A percentile compares a stretch with the other conserved stretches of the same genome.
These are phyloP conservation scores for Tetrapedia diversipes DNA, from an alignment of 2,888 invertebrate species.

Conservation along the genomic window DNA sequence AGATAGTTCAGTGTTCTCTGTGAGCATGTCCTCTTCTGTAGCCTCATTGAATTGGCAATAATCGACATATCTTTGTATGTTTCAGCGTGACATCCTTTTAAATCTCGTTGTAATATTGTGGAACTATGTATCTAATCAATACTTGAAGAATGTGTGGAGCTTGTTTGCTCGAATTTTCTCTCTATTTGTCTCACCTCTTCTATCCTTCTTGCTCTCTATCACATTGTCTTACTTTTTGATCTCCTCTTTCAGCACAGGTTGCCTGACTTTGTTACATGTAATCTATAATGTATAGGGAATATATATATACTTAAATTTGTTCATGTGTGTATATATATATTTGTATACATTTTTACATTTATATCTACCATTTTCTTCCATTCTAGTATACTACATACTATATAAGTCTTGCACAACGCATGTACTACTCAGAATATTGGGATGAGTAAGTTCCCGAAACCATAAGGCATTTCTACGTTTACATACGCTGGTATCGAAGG, in stretches of 20 bases:
- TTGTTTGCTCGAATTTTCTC: constrained; percentile 34
- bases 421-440: constrained; percentile 57
- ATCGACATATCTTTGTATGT: constrained; percentile 33
- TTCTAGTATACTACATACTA: constrained; percentile 36
- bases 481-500: not conserved
- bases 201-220: not conserved
- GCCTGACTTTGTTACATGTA: constrained; percentile 66
- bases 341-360: constrained; percentile 11
- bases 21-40: constrained; percentile 4
- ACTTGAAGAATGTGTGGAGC: not conserved
- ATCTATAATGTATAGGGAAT: too few species aligned
- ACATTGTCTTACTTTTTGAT: constrained; percentile 41
- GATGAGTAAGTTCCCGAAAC: not conserved
- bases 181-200: not conserved
- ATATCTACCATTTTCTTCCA: constrained; percentile 17
- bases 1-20: too few species aligned
- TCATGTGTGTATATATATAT: constrained; percentile 6
- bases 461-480: not conserved
- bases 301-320: constrained; percentile 13
- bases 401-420: constrained; percentile 53
- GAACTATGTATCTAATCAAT: not conserved
- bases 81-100: constrained; percentile 37
- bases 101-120: constrained; percentile 8
- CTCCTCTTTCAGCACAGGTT: constrained; percentile 72
- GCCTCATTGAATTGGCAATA: constrained; percentile 13